Base-by-base conservation (phyloP, 2,888 invertebrate species). In the Willowsia nigromaculata region DNA sequence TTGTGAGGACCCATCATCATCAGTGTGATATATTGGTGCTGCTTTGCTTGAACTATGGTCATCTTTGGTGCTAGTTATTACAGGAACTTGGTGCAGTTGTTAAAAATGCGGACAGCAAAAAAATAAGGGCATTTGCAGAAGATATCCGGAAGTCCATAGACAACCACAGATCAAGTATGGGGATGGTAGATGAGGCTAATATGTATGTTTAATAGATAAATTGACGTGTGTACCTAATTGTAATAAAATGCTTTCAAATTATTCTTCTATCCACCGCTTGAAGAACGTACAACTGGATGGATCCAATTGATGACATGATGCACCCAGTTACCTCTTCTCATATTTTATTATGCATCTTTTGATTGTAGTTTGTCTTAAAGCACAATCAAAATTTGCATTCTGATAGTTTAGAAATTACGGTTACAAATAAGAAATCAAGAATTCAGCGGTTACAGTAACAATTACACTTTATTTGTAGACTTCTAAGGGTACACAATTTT, bases 81-180 rank as follows among this genome's bases (percentile, higher is more conserved):
- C 88, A 88, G 88, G 88, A 88, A 88, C 88, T 82, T 25, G 18
- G n/a, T n/a, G n/a, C n/a, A n/a, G n/a, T n/a, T 22, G 25, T 18
- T 15, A 50, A 50, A 50, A 50, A 47, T 76, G 50, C 74, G 74
- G 25, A 74, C 43, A 74, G 47, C 18, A 18, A 68, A 68, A 80
- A 74, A 88, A 82, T 82, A 22, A 86, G 88, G 74, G 18, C 82
- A 82, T 82, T 82, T 62, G 40, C 56, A 76, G 62, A 71, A 82
- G 88, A 88, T 53, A 82, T 86, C 82, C 88, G 88, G 88, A 88
- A 88, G 88, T 88, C 82, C 82, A 40, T 71, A 22, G 22, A 40
- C 11, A 71, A 7, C 40, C 22, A 71, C 9, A 71, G n/a, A 18
- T 47, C 43, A 76, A 27, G 13, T 18, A 56, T 56, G 18, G 22